Base-by-base conservation (phyloP, 1,140 invertebrate genomes). In the Drosophila ambigua region DNA sequence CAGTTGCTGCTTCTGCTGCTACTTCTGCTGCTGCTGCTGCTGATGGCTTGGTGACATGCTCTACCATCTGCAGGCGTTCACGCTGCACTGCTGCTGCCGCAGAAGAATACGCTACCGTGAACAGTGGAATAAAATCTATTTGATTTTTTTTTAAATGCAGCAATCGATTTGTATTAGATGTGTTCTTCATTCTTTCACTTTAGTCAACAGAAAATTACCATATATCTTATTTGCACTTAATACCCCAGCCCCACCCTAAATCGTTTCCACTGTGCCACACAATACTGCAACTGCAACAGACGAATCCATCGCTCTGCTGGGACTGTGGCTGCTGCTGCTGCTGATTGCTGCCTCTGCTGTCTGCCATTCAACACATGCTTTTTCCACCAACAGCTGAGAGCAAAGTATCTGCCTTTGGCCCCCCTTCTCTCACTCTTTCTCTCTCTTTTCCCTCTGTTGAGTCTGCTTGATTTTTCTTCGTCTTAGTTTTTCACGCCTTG, bases 401-500 rank as follows among this genome's bases (percentile, higher is more conserved):
- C 11, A 11, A 39, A 13, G 35, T 39, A 5, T 39, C 31, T 45
- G 16, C 16, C 16, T 0, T 16, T 16, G 31, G 50, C 71, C 50
- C 51, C 53, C 54, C 31, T 15, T 48, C 52, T 73, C 28, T 23
- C 15, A 16, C 23, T 31, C 11, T 50, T 51, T 24, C 46, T 48
- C 52, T 73, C 39, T n/a, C 52, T 77, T 41, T n/a, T 55, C 43
- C 55, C 43, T 31, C 23, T 49, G 53, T 64, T 44, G 65, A 39
- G 35, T 39, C 35, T 35, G 8, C 31, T 35, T 35, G 8, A 8
- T 9, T 35, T 35, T 35, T 55, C 53, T 55, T 55, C 69, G 48
- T 75, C 61, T 74, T 59, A 57, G 61, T 45, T 58, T 74, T 75
- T 75, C 72, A 75, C 72, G 72, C 72, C 72, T 74, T 57, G 72